These are phyloP conservation scores for Nomada ferruginata DNA, from an alignment of 2,888 invertebrate genomes.

Conservation along the genomic window DNA sequence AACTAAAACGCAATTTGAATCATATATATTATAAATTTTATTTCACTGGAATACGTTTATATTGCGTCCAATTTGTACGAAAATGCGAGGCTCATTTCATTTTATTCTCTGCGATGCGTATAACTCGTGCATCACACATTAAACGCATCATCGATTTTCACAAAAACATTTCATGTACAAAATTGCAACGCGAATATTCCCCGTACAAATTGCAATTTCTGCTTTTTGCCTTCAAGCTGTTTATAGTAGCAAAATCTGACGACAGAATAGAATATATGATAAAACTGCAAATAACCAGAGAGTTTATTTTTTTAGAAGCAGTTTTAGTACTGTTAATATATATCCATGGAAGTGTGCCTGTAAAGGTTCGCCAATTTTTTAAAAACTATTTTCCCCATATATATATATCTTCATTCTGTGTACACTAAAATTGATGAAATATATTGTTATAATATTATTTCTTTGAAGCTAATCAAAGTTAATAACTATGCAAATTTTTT, in stretches of 20 bases:
- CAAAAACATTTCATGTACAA: not conserved
- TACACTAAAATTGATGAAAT: too few species aligned
- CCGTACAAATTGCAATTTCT: not conserved
- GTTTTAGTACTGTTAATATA: not conserved
- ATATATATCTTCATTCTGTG: too few species aligned
- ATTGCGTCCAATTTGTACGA: not conserved
- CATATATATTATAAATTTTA: not conserved
- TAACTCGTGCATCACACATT: not conserved
- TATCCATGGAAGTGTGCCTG: not conserved
- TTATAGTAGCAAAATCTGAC: not conserved
- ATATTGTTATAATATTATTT: too few species aligned
- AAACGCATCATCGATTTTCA: not conserved
- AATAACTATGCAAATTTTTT: too few species aligned
- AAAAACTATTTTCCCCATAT: too few species aligned
- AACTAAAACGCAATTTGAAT: not conserved
- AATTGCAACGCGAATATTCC: not conserved
- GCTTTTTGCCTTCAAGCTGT: not conserved
- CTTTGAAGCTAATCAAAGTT: too few species aligned
- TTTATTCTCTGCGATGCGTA: not conserved
- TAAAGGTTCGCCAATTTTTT: too few species aligned
- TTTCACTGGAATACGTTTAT: not conserved
- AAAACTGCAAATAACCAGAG: not conserved
- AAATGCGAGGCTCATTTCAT: not conserved
- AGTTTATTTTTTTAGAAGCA: not conserved
- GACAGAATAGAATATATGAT: not conserved